These are phyloP conservation scores for Temnopleurus reevesii DNA, from an alignment of 53 echinoderm and acorn worm genomes.

Conservation along the genomic window DNA sequence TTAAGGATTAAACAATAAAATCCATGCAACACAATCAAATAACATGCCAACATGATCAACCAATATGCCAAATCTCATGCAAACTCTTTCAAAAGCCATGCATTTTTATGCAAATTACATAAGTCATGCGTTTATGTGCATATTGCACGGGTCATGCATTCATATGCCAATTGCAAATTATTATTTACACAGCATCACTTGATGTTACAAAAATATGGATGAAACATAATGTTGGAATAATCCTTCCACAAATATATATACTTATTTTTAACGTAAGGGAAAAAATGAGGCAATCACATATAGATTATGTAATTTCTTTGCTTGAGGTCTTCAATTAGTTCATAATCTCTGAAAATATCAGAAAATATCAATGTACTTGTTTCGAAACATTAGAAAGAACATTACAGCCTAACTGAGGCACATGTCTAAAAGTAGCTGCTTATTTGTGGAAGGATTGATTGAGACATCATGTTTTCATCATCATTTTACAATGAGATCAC, in stretches of 20 bases:
- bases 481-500: not conserved
- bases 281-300: too few relatives aligned
- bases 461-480: not conserved
- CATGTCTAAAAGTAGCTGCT: not conserved
- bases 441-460: conserved; percentile 4
- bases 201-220: not conserved
- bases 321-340: too few relatives aligned
- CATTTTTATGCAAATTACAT: not conserved
- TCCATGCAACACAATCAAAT: not conserved
- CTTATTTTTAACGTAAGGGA: too few relatives aligned
- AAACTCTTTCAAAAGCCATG: not conserved
- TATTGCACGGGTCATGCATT: not conserved
- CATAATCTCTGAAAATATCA: too few relatives aligned
- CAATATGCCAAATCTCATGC: too few relatives aligned
- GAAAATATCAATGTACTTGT: too few relatives aligned
- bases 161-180: not conserved
- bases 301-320: too few relatives aligned
- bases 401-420: too few relatives aligned
- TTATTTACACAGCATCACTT: too few relatives aligned
- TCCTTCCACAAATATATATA: conserved; percentile 29
- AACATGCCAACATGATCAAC: not conserved
- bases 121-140: too few relatives aligned
- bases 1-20: not conserved
- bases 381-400: too few relatives aligned
- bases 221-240: not conserved